phyloP scores from a whole-genome alignment of 2,888 invertebrate genomes.

The Exocentrus adspersus region DNA sequence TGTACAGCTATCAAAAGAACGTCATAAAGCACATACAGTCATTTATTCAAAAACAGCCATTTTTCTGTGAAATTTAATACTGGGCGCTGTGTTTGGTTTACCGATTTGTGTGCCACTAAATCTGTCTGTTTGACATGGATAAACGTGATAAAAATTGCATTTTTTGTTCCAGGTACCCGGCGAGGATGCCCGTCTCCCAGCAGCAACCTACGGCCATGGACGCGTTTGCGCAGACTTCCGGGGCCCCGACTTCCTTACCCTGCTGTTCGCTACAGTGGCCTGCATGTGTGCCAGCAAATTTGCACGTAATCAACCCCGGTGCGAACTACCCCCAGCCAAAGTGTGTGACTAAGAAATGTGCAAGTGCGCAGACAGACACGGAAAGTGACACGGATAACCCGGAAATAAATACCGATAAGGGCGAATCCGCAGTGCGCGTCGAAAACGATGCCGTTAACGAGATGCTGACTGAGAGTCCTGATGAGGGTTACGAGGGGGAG shows the following conservation, averaged over 20 bases:
- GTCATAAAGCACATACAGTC: no score
- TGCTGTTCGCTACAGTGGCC: conserved; percentile 64
- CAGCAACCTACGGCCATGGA: conserved; percentile 29
- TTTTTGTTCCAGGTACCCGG: conserved; percentile 69
- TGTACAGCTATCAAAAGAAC: no score
- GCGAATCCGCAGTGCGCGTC: conserved; percentile 32
- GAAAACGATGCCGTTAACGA: conserved; percentile 45
- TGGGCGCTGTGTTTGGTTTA: no score
- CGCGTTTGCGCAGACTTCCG: conserved; percentile 59
- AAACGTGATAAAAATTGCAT: neutral
- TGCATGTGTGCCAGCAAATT: conserved; percentile 64
- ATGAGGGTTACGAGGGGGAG: conserved; percentile 57
- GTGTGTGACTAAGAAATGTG: conserved; percentile 47
- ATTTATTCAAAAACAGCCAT: no score
- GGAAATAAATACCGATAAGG: conserved; percentile 24
- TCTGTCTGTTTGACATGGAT: no score
- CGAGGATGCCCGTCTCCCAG: conserved; percentile 69
- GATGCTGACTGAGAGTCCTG: conserved; percentile 54
- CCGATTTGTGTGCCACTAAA: no score
- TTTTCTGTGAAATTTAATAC: no score
- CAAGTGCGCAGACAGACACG: conserved; percentile 56
- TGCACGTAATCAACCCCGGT: conserved; percentile 51
- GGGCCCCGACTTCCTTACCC: conserved; percentile 65
- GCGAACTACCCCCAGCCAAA: conserved; percentile 12
- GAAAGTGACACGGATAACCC: conserved; percentile 42